Conservation (phyloP, 2,113 vertebrate species). For the Bubo bubo region DNA sequence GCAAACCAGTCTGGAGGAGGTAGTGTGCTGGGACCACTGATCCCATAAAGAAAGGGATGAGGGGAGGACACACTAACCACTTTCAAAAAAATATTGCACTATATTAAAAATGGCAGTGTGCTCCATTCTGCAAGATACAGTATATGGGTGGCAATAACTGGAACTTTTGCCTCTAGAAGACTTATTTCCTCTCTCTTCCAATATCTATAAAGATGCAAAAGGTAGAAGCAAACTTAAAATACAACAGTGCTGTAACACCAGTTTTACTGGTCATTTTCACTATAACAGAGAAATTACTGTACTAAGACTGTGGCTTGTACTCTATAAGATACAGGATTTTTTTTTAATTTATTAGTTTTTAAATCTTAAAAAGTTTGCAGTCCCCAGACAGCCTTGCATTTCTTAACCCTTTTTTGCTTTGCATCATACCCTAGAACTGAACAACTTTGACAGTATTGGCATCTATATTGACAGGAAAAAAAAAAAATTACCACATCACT, state of each 20-base stretch:
- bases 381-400: background rate
- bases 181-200: background rate
- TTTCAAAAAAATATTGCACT: background rate
- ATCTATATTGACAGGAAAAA: background rate
- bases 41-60: background rate
- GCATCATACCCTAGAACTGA: background rate
- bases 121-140: background rate
- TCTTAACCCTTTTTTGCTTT: background rate
- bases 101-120: background rate
- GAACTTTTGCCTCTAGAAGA: background rate
- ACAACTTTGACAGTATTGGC: background rate
- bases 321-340: background rate
- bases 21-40: background rate
- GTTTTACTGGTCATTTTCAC: background rate
- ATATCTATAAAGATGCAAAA: background rate
- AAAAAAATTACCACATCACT: background rate
- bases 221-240: background rate
- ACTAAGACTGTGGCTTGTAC: background rate
- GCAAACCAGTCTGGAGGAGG: background rate
- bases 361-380: background rate
- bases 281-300: background rate
- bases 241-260: background rate
- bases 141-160: background rate
- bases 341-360: background rate
- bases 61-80: background rate